A percentile compares a stretch with the other conserved stretches of the same genome.
Evolutionary conservation across 2,113 vertebrate genomes (phyloP).

Genomic region (Dasypus novemcinctus): DNA sequence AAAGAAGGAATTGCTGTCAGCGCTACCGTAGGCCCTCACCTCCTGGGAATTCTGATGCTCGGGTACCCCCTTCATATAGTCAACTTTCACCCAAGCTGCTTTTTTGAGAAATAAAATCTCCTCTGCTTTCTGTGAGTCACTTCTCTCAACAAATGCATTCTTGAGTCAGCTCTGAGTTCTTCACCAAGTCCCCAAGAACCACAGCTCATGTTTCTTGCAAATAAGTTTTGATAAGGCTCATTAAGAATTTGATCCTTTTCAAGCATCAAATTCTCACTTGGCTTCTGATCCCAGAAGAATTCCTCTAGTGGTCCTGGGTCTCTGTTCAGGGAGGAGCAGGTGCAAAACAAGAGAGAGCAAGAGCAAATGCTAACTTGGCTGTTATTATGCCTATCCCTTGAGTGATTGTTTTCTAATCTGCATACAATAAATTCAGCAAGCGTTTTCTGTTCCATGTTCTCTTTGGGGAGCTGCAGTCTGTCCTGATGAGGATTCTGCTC

Average conservation of each 20-base stretch:
- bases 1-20: not conserved
- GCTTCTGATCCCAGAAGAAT: constrained; percentile 50
- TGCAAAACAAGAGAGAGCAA: constrained; percentile 53
- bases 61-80: not conserved
- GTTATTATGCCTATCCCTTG: constrained; percentile 10
- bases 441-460: constrained; percentile 37
- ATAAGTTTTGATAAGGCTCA: constrained; percentile 60
- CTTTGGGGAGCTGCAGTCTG: constrained; percentile 48
- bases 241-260: constrained; percentile 68
- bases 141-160: constrained; percentile 12
- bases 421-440: constrained; percentile 57
- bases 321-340: constrained; percentile 61
- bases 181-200: constrained; percentile 41
- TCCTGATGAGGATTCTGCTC: constrained; percentile 59
- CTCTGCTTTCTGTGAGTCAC: not conserved
- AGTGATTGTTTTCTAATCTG: constrained; percentile 63
- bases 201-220: constrained; percentile 52
- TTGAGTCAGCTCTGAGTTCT: constrained; percentile 22
- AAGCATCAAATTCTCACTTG: constrained; percentile 56
- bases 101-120: constrained; percentile 18
- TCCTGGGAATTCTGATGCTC: not conserved
- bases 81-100: not conserved
- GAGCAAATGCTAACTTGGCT: constrained; percentile 52
- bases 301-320: not conserved
- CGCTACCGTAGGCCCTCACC: no score